Evolutionary conservation across 2,888 invertebrate genomes (phyloP), one percentile per base, ranked within the genome.

Genomic region (Strigamia transsilvanica): DNA sequence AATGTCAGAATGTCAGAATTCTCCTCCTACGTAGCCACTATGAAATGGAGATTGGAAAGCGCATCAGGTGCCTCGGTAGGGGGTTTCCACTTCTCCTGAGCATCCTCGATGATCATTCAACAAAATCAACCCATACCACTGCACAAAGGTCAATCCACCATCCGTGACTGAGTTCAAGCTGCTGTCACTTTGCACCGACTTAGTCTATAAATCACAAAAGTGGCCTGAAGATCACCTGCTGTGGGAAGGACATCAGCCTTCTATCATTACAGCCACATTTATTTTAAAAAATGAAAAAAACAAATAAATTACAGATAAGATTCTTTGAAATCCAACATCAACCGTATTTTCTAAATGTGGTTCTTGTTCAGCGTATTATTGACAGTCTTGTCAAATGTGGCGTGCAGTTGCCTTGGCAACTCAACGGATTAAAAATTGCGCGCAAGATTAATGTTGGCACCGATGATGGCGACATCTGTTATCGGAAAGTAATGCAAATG

Each of bases 391-490:
- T 32, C 73, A 18, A 15, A n/a, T 73, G 10, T 32, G 18, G 73
- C 73, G 73, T 32, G 32, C 32, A 73, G 27, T 32, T 73, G 73
- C 73, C 32, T 32, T 12, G 73, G 73, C 10, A 46, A 46, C 73
- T 73, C 27, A 32, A 73, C 27, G 73, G 27, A 73, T 73, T 73
- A 32, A 73, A 32, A 73, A 32, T 32, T 32, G 73, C 32, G 73
- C 73, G 27, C 12, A 32, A 80, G 46, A 80, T 80, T 21, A 80
- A 80, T 80, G 38, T 42, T 21, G 32, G 41, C 80, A 51, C 80
- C 80, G 80, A 80, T 80, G 80, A 80, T 80, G 38, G 80, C 80
- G 46, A 18, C 80, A 80, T 80, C 80, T 51, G 46, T 80, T 51
- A 80, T 80, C 80, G 46, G 80, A 21, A 23, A 79, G 79, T 42